Conservation (phyloP, 2,113 vertebrate species). For the Mastomys coucha region DNA sequence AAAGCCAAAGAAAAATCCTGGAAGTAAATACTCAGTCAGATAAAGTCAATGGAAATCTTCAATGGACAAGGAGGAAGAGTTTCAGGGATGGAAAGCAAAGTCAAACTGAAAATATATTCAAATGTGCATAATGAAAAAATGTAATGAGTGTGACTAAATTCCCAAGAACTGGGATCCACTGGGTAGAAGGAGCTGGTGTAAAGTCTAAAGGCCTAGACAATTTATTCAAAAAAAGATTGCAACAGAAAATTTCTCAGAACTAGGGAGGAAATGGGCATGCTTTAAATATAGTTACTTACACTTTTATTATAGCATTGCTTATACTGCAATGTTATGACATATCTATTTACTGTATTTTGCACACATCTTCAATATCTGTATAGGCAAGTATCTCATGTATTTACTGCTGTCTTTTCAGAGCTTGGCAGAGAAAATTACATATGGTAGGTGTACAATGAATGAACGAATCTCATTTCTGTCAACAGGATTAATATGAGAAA, state of each 20-base stretch:
- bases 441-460: constrained; percentile 22
- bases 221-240: not conserved
- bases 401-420: constrained; percentile 33
- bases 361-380: constrained; percentile 38
- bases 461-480: constrained; percentile 45
- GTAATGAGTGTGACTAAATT: not conserved
- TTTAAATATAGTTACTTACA: constrained; percentile 11
- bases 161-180: not conserved
- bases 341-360: not conserved
- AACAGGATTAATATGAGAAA: constrained; percentile 9
- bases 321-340: not conserved
- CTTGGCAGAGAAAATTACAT: constrained; percentile 46
- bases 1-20: not conserved
- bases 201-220: not conserved
- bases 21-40: not conserved
- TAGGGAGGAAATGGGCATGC: not conserved
- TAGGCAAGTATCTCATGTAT: constrained; percentile 5
- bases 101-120: not conserved
- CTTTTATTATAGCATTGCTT: constrained; percentile 38
- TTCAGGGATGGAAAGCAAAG: not conserved
- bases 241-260: not conserved
- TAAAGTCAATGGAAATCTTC: not conserved
- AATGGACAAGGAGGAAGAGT: not conserved
- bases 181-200: not conserved
- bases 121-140: not conserved